These are phyloP conservation scores for Scyliorhinus canicula DNA, from an alignment of 2,797 vertebrate genomes.

Conservation along the genomic window DNA sequence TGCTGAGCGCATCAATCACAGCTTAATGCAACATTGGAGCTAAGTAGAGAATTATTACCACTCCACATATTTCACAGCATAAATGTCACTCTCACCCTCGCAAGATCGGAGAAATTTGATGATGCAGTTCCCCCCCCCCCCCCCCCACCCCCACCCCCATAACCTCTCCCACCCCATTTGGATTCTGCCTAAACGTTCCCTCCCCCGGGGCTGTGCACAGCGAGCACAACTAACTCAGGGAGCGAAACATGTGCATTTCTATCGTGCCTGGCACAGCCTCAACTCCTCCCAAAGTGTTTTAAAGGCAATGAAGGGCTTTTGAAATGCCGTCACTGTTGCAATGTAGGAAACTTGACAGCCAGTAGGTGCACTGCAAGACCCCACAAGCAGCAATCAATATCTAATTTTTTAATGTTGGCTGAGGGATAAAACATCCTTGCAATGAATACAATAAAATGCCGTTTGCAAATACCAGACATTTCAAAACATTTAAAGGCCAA, in stretches of 20 bases:
- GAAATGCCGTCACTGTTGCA: neutral
- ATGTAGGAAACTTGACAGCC: neutral
- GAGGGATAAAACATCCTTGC: too few species aligned
- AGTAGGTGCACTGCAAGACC: too few species aligned
- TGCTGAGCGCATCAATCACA: neutral
- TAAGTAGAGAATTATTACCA: conserved; percentile 29
- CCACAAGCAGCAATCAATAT: too few species aligned
- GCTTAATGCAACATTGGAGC: neutral
- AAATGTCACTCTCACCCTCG: neutral
- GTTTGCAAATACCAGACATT: neutral
- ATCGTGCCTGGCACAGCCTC: neutral
- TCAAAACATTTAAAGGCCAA: neutral
- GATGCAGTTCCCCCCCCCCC: too few species aligned
- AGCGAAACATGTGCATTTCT: neutral
- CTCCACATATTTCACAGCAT: conserved; percentile 12
- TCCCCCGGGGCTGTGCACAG: neutral
- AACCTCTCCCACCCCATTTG: neutral
- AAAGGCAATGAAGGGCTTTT: neutral
- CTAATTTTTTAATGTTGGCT: too few species aligned
- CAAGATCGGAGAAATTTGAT: conserved; percentile 14
- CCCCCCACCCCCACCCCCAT: neutral
- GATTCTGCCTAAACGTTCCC: neutral
- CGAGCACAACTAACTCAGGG: neutral
- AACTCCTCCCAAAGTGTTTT: neutral
- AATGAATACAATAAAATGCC: too few species aligned